phyloP scores from a whole-genome alignment of 1,140 invertebrate species.

The Pseudachorutes palmiensis region DNA sequence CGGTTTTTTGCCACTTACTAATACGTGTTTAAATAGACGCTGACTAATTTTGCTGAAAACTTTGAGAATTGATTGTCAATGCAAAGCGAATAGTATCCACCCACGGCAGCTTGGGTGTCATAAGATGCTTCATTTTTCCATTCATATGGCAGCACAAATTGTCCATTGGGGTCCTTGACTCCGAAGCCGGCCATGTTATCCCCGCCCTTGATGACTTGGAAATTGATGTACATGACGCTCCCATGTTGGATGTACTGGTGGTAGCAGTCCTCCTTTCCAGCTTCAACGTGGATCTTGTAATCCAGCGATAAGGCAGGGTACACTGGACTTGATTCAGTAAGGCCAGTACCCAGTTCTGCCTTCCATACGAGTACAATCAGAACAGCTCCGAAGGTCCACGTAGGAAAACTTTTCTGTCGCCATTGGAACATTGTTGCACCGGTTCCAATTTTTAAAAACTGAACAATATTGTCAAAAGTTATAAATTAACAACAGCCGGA shows the following conservation, averaged over 20 bases:
- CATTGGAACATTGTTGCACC: no score
- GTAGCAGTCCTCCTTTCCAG: conserved; percentile 88
- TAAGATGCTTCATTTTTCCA: conserved; percentile 76
- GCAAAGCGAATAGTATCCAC: conserved; percentile 85
- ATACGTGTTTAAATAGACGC: conserved; percentile 85
- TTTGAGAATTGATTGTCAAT: conserved; percentile 89
- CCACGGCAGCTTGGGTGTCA: conserved; percentile 64
- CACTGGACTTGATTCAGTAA: neutral
- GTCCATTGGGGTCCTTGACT: conserved; percentile 52
- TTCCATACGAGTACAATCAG: no score
- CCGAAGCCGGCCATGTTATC: conserved; percentile 18
- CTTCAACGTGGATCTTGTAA: conserved; percentile 66
- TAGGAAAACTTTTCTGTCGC: no score
- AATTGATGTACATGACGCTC: conserved; percentile 82
- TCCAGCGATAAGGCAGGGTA: neutral
- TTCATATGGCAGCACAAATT: conserved; percentile 77
- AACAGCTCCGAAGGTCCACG: no score
- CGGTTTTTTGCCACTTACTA: conserved; percentile 45
- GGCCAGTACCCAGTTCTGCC: neutral
- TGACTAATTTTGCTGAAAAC: conserved; percentile 86
- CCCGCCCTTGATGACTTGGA: conserved; percentile 57
- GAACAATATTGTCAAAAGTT: no score
- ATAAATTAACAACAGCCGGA: no score
- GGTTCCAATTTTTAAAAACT: no score
- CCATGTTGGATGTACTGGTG: conserved; percentile 83